Base-by-base conservation (phyloP, 2,797 vertebrate genomes). In the Sciurus vulgaris region DNA sequence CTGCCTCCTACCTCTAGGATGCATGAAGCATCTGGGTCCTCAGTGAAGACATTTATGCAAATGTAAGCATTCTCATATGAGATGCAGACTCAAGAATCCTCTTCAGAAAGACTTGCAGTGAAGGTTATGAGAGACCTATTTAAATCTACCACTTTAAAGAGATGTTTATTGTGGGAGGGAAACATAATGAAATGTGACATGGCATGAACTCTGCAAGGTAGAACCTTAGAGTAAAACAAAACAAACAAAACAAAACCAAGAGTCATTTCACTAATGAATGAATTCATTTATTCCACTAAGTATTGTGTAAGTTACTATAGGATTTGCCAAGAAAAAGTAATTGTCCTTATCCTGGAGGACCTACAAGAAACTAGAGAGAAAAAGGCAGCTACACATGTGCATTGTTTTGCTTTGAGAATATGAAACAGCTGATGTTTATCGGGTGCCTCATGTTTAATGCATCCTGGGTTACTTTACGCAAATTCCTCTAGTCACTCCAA, bases 381-480 rank as follows among this genome's bases (percentile, higher is more conserved):
- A n/a, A 51, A 35, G 44, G 7, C 4, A 30, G 51, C 49, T 3
- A 11, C 2, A 7, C 1, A 3, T 0, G 15, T 5, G 33, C 33
- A 5, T 4, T 67, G 47, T 38, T 81, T 92, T 92, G 63, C 89
- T 92, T 61, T 59, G n/a, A 76, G 81, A 49, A 18, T 17, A 9
- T 41, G 2, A 54, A 76, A 74, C 54, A 67, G 35, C 47, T 28
- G 79, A 17, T 24, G 1, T 76, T 15, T 17, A 33, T 10, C 18
- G 18, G 10, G 7, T 8, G 33, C 17, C 72, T 74, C 17, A 1
- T 4, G 22, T 79, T 54, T 4, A 12, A 85, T 0, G 22, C 10
- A 1, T 17, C 54, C n/a, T 30, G 4, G 11, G 28, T 38, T 35
- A 33, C 17, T 82, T 4, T 0, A n/a, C 3, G 3, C 17, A 56